These are phyloP conservation scores for Sphyrna mokarran DNA, from an alignment of 2,113 vertebrate species.

Conservation along the genomic window DNA sequence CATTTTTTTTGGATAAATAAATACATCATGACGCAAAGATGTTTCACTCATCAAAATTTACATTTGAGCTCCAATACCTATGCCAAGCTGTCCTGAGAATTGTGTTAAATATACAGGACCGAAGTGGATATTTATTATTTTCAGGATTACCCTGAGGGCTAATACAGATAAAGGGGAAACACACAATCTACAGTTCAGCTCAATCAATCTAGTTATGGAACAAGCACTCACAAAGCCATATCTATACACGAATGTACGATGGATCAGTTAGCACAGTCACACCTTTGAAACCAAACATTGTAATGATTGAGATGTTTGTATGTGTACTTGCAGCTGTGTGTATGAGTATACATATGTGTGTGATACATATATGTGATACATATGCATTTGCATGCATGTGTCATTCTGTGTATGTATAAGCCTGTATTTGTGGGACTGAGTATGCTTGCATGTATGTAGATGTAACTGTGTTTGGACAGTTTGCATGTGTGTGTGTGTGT, in stretches of 20 bases:
- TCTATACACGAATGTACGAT: background rate
- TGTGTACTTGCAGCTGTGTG: background rate
- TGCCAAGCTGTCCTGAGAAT: background rate
- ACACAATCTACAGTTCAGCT: background rate
- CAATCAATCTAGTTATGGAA: background rate
- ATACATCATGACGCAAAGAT: background rate
- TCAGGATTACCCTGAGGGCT: background rate
- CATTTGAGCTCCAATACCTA: background rate
- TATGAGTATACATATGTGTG: background rate
- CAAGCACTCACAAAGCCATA: background rate
- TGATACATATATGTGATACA: background rate
- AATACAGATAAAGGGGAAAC: background rate
- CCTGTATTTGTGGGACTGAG: background rate
- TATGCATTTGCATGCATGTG: background rate
- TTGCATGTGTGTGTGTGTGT: background rate
- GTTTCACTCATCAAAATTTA: constrained; percentile 7
- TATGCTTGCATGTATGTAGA: background rate
- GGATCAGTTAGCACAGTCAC: background rate
- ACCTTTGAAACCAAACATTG: background rate
- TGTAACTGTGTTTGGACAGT: background rate
- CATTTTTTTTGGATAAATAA: background rate
- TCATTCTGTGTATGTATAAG: background rate
- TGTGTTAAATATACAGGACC: background rate
- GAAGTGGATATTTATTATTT: constrained; percentile 9
- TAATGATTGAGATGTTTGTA: background rate